phyloP scores from a whole-genome alignment of 2,888 invertebrate species.

The Chymomyza fuscimana region DNA sequence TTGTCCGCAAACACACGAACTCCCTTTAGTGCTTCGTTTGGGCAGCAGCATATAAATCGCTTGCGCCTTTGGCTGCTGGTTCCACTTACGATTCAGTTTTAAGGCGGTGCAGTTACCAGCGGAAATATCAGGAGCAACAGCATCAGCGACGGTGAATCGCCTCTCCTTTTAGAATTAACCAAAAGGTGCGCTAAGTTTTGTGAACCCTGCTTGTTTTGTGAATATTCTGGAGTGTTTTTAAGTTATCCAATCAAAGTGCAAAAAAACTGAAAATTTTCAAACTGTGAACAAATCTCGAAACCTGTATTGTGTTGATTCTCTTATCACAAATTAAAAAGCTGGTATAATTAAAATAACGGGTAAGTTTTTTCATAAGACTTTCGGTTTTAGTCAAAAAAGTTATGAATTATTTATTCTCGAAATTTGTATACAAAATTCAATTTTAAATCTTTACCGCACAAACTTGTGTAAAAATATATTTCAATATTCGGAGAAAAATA shows the following conservation, averaged over 20 bases:
- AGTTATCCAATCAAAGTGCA: neutral
- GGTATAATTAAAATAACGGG: slow-evolving; percentile 11
- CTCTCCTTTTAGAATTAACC: neutral
- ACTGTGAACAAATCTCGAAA: slow-evolving; percentile 46
- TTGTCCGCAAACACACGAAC: slow-evolving; percentile 46
- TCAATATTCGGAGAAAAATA: no score
- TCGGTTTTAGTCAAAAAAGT: no score
- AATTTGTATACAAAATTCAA: no score
- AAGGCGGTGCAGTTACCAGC: slow-evolving; percentile 71
- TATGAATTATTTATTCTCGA: no score
- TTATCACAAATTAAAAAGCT: neutral
- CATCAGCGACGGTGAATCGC: slow-evolving; percentile 54
- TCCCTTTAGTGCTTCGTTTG: slow-evolving; percentile 9
- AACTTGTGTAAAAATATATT: no score
- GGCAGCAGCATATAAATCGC: slow-evolving; percentile 71
- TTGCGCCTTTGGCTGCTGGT: slow-evolving; percentile 60
- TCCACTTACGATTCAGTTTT: slow-evolving; percentile 76
- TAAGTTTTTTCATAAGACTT: slow-evolving; percentile 15
- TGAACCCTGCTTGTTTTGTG: neutral
- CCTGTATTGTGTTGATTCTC: neutral
- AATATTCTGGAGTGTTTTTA: neutral
- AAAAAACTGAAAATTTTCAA: slow-evolving; percentile 22
- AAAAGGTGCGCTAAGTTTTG: neutral
- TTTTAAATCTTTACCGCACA: no score
- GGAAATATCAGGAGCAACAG: slow-evolving; percentile 24